These are phyloP conservation scores for Lacanobia wlatinum DNA, from an alignment of 2,888 invertebrate genomes.

Conservation along the genomic window DNA sequence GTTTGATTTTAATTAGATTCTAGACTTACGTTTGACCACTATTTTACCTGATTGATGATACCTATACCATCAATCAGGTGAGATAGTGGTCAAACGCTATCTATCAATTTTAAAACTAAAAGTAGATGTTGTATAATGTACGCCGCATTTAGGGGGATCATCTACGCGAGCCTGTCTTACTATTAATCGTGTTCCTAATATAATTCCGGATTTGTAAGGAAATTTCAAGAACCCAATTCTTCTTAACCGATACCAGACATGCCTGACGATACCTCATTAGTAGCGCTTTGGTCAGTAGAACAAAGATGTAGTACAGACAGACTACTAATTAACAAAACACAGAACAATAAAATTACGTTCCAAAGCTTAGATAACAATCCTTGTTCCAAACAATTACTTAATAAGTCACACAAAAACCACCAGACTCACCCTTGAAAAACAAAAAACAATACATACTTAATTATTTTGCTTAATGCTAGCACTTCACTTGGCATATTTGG, in stretches of 20 bases:
- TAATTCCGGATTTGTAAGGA: neutral
- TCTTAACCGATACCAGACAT: neutral
- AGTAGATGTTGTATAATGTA: no score
- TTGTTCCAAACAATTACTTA: slow-evolving; percentile 58
- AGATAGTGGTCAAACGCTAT: no score
- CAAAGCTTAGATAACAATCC: slow-evolving; percentile 58
- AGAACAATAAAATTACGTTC: slow-evolving; percentile 28
- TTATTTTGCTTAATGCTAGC: slow-evolving; percentile 35
- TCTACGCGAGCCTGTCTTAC: no score
- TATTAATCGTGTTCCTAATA: no score
- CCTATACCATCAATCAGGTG: no score
- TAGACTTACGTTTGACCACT: no score
- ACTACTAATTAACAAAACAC: slow-evolving; percentile 35
- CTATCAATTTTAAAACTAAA: no score
- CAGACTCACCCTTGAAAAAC: slow-evolving; percentile 62
- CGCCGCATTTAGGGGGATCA: no score
- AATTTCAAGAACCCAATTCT: neutral
- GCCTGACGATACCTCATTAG: neutral
- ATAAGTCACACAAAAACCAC: slow-evolving; percentile 53
- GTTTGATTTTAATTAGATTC: no score
- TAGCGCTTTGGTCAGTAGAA: neutral
- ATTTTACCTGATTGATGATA: no score
- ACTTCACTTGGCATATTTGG: no score
- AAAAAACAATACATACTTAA: slow-evolving; percentile 55
- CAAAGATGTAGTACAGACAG: slow-evolving; percentile 3